phyloP scores from a whole-genome alignment of 1,140 invertebrate genomes.

The Aphaenogaster rudis region DNA sequence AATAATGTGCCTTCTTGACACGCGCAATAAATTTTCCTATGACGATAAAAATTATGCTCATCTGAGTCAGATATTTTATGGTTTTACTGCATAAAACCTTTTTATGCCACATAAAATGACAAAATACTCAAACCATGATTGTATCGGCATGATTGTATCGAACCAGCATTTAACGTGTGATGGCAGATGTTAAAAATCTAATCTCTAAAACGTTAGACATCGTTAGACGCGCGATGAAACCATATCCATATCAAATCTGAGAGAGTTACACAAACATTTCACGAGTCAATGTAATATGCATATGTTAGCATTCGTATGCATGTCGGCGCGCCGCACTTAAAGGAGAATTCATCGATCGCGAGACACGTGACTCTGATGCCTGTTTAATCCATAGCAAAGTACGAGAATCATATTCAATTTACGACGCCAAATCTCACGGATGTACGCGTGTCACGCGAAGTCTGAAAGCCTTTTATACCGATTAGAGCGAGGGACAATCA shows the following conservation, averaged over 20 bases:
- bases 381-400: constrained; percentile 19
- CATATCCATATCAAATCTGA: neutral
- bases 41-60: neutral
- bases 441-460: neutral
- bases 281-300: constrained; percentile 34
- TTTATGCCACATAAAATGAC: neutral
- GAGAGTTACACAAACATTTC: neutral
- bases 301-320: constrained; percentile 2
- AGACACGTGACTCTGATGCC: constrained; percentile 29
- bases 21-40: neutral
- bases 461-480: constrained; percentile 24
- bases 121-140: neutral
- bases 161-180: neutral
- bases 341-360: constrained; percentile 35
- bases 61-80: neutral
- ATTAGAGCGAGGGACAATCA: constrained; percentile 43
- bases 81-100: neutral
- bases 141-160: neutral
- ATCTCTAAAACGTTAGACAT: neutral
- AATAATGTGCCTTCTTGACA: neutral
- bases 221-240: constrained; percentile 2
- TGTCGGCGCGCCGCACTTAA: neutral
- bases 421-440: constrained; percentile 15
- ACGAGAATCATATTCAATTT: constrained; percentile 42
- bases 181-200: neutral